Percentiles rank a stretch among this genome's conserved stretches.
Evolutionary conservation across 2,113 vertebrate genomes (phyloP).

Genomic region (Petrocephalus microphthalmus): DNA sequence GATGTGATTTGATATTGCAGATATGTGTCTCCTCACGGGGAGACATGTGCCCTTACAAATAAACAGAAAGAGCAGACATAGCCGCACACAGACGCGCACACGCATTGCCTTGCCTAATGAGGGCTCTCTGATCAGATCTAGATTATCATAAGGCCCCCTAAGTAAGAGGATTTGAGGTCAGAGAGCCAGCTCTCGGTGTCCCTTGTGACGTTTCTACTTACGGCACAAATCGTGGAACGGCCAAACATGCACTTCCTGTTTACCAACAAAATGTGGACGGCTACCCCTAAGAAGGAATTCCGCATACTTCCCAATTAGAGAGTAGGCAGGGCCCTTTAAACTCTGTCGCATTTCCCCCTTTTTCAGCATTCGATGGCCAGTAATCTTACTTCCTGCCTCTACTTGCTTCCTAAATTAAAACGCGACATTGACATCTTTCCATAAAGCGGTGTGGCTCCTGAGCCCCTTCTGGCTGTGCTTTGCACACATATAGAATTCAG

Average conservation of each 20-base stretch:
- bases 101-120: not conserved
- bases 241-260: not conserved
- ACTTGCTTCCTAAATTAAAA: not conserved
- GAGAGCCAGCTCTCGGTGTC: slow-evolving; percentile 47
- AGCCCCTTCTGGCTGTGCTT: not conserved
- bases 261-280: not conserved
- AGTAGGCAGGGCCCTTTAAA: not conserved
- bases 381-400: not conserved
- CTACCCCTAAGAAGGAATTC: not conserved
- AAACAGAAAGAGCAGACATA: not conserved
- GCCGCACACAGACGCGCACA: not conserved
- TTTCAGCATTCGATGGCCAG: not conserved
- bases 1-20: not conserved
- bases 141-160: slow-evolving; percentile 63
- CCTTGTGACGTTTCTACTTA: not conserved
- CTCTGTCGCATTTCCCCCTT: not conserved
- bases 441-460: not conserved
- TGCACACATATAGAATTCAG: not conserved
- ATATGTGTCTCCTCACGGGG: not conserved
- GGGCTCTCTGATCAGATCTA: slow-evolving; percentile 56
- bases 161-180: slow-evolving; percentile 58
- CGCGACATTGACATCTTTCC: not conserved
- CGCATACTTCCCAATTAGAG: no score
- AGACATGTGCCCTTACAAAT: not conserved
- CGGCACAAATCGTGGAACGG: not conserved